Base-by-base conservation (phyloP, 2,888 invertebrate genomes). In the Monoplex corrugatus region DNA sequence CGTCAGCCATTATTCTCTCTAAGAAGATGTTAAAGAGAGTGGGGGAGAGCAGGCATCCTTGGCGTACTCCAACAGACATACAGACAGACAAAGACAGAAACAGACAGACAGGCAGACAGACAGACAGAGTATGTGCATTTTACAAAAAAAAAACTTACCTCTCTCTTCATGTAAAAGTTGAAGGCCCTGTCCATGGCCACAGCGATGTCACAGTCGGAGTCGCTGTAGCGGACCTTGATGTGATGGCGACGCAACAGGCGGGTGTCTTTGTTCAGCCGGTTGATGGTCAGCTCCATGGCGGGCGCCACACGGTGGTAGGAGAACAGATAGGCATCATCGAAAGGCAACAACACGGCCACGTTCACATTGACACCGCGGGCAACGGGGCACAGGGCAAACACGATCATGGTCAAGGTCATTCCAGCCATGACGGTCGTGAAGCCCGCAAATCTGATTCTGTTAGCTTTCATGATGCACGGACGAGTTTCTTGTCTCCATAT, bases 221-320 rank as follows among this genome's bases (percentile, higher is more conserved):
- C 94, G 23, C 90, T 91, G 89, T 94, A 95, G 2, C 86, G 89
- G 0, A 94, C 93, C 3, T 87, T 87, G 10, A 94, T 83, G 98
- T 89, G 87, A 84, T 91, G 86, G 16, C 87, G 40, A 32, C 88
- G 72, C 19, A 93, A 82, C 35, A 92, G 68, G 3, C 87, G 88
- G 0, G 89, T 89, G 32, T 92, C 87, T 13, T 90, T 86, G 10
- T 91, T 91, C 35, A 94, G 68, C 78, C 91, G 89, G 13, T 93
- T 91, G 6, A 95, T 93, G 6, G 95, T 95, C 43, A 94, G 92
- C 72, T 94, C 92, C 2, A 96, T 94, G 16, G 95, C 95, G 0
- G 96, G 96, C 0, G 93, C 90, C 6, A 95, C 93, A 32, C 93
- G 93, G 28, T 93, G 91, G 23, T 92, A 91, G 0, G 95, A 95